These are phyloP conservation scores for Stegophylla sp. DNA, from an alignment of 2,888 invertebrate genomes.

Conservation along the genomic window DNA sequence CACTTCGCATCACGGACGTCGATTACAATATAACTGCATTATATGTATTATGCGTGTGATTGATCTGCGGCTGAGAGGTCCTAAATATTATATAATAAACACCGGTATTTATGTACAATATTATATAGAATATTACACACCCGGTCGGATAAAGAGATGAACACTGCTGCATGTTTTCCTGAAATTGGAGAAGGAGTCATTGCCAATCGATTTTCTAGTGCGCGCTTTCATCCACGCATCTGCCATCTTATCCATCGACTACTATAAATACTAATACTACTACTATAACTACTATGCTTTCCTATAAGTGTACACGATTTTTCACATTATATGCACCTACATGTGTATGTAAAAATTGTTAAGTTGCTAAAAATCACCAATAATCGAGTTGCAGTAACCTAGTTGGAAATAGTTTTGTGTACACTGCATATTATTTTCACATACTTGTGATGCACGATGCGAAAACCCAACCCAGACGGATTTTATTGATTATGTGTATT, in stretches of 20 bases:
- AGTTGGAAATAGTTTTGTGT: slow-evolving; percentile 12
- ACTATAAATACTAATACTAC: not conserved
- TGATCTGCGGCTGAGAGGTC: slow-evolving; percentile 17
- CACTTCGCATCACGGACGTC: not conserved
- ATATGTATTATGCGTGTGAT: slow-evolving; percentile 14
- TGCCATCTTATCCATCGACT: slow-evolving; percentile 39
- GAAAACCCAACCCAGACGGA: not conserved
- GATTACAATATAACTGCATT: not conserved
- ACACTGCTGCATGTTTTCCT: not conserved
- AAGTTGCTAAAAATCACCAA: slow-evolving; percentile 18
- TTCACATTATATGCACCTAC: not conserved
- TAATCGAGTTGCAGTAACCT: not conserved
- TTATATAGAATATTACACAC: slow-evolving; percentile 1
- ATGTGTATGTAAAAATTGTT: not conserved
- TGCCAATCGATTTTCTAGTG: slow-evolving; percentile 34
- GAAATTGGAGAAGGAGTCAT: slow-evolving; percentile 12
- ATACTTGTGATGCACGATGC: not conserved
- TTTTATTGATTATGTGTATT: too few relatives aligned
- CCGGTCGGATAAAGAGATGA: not conserved
- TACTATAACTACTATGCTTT: not conserved
- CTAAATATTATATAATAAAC: too few relatives aligned
- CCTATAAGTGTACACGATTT: not conserved
- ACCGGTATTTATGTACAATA: slow-evolving; percentile 43
- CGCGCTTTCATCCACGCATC: not conserved
- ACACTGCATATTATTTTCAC: not conserved